phyloP scores from a whole-genome alignment of 2,888 invertebrate genomes.

The Pyrrhosoma nymphula region DNA sequence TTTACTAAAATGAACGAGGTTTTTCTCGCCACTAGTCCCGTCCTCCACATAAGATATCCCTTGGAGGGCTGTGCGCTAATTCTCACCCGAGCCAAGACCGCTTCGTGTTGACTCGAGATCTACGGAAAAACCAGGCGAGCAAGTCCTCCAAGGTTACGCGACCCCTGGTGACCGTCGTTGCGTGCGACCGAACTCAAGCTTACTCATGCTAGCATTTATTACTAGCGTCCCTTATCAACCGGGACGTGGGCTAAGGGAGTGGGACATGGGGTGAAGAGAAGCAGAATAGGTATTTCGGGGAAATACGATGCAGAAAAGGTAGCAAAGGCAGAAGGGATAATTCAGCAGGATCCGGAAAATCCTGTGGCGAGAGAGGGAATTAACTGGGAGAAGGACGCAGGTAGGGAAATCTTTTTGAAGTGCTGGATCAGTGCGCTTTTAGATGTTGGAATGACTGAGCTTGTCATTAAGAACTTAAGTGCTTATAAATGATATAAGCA shows the following conservation, averaged over 20 bases:
- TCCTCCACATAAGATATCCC: not conserved
- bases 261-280: not conserved
- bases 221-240: constrained; percentile 34
- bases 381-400: not conserved
- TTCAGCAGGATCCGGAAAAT: no score
- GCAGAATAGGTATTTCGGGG: not conserved
- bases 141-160: not conserved
- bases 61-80: not conserved
- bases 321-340: not conserved
- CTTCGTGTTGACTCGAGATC: not conserved
- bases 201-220: constrained; percentile 9
- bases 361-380: not conserved
- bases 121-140: not conserved
- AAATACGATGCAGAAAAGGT: not conserved
- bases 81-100: not conserved
- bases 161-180: not conserved
- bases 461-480: no score
- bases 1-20: not conserved
- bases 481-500: no score
- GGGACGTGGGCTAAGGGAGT: not conserved
- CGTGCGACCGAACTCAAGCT: not conserved
- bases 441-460: no score
- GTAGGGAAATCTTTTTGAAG: not conserved
- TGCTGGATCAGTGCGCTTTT: not conserved
- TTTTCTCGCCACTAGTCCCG: not conserved